These are phyloP conservation scores for Apodemus agrarius DNA, from an alignment of 2,797 vertebrate genomes.

Conservation along the genomic window DNA sequence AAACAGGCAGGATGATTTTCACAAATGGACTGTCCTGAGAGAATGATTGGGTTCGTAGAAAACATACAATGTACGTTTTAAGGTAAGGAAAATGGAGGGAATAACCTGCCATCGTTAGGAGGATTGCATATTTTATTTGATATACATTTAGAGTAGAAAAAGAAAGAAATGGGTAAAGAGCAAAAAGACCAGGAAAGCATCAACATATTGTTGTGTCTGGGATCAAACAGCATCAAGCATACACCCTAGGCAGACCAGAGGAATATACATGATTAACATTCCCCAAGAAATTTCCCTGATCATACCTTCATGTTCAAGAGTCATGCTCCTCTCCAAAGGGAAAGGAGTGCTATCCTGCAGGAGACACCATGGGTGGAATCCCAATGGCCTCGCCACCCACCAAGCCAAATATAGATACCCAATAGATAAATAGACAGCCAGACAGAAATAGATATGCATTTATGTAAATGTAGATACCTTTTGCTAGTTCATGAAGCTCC, in stretches of 20 bases:
- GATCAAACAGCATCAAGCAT: background rate
- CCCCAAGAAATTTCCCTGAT: background rate
- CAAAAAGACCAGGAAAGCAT: background rate
- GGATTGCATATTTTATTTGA: background rate
- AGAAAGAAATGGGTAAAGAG: background rate
- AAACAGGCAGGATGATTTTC: background rate
- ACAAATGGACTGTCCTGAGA: conserved; percentile 40
- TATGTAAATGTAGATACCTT: conserved; percentile 63
- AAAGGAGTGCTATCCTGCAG: background rate
- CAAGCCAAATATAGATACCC: conserved; percentile 63
- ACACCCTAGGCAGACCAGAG: background rate
- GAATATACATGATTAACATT: background rate
- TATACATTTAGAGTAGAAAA: conserved; percentile 6
- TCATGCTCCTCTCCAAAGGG: background rate
- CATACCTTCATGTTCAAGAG: background rate
- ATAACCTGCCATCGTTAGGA: background rate
- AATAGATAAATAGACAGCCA: conserved; percentile 58
- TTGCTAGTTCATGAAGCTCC: conserved; percentile 69
- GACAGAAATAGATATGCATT: conserved; percentile 73
- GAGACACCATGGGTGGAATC: conserved; percentile 24
- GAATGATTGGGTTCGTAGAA: background rate
- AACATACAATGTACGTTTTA: background rate
- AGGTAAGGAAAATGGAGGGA: background rate
- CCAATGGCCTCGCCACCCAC: background rate
- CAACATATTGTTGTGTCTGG: background rate